phyloP scores from a whole-genome alignment of 2,888 invertebrate species.

The Endotricha flammealis region DNA sequence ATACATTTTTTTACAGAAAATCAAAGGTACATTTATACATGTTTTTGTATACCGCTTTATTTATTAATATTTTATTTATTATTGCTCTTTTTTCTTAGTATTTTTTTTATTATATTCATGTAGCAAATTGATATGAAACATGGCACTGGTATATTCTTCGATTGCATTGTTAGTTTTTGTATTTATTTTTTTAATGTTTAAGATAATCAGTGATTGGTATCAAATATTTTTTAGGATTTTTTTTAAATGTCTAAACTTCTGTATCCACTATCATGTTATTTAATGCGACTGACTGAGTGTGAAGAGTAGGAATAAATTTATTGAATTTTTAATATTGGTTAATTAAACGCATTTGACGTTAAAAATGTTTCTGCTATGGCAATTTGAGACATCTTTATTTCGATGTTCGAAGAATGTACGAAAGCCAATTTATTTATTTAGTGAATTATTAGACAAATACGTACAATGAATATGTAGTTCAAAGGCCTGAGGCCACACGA shows the following conservation, averaged over 20 bases:
- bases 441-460: slow-evolving; percentile 37
- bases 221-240: background rate
- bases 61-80: slow-evolving; percentile 3
- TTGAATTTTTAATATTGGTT: too few species aligned
- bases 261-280: background rate
- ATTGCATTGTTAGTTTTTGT: slow-evolving; percentile 18
- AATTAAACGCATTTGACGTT: too few species aligned
- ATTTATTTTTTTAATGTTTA: slow-evolving; percentile 11
- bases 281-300: background rate
- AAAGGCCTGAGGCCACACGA: slow-evolving; percentile 10
- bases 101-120: slow-evolving; percentile 24
- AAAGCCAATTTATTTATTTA: slow-evolving; percentile 48
- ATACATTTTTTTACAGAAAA: background rate
- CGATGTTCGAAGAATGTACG: slow-evolving; percentile 34
- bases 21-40: background rate
- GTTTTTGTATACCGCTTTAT: background rate
- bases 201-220: background rate
- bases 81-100: slow-evolving; percentile 3
- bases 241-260: background rate
- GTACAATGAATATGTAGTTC: slow-evolving; percentile 30
- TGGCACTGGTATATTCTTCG: slow-evolving; percentile 26
- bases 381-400: slow-evolving; percentile 2
- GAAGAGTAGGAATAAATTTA: too few species aligned
- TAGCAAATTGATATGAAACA: slow-evolving; percentile 34
- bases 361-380: too few species aligned